Base-by-base conservation (phyloP, 2,888 invertebrate genomes). In the Tachina grossa region DNA sequence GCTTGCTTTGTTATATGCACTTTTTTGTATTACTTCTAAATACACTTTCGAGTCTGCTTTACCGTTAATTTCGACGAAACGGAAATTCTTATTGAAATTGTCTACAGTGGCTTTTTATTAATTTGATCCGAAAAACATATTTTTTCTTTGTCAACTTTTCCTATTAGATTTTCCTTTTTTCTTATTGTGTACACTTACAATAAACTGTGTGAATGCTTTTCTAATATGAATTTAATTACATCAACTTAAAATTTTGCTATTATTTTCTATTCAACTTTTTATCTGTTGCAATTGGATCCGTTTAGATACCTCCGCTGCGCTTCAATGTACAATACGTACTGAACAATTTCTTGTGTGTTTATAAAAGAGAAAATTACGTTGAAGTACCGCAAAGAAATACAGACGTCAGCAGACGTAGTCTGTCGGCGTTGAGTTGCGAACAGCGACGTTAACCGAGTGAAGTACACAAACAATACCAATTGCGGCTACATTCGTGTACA, bases 321-420 rank as follows among this genome's bases (percentile, higher is more conserved):
- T 90, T 89, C 88, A 90, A 90, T 89, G 90, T 90, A 90, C 90
- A 90, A 90, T 88, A 89, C 88, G 90, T 90, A 90, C 90, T 90
- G 87, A 90, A 87, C 79, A 74, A 68, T 85, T 83, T 87, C 78
- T 81, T 83, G 74, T 63, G 81, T 82, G 79, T 83, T 71, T 68
- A 65, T 75, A 74, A 87, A 87, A 88, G 86, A 88, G 85, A 87
- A 87, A 87, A 86, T 84, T 85, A 72, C 31, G 31, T 45, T 41
- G 9, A n/a, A 72, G 45, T 39, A 72, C 22, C 63, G 6, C 16
- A 31, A 65, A 53, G 9, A 19, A 47, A 43, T 31, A 41, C 16
- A 55, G 14, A 78, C 47, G 19, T 9, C 47, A 57, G 9, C 39
- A 66, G 45, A 49, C 16, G 19, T 49, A 13, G 9, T 41, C 77